phyloP scores from a whole-genome alignment of 2,113 vertebrate species.

The Ovibos moschatus region DNA sequence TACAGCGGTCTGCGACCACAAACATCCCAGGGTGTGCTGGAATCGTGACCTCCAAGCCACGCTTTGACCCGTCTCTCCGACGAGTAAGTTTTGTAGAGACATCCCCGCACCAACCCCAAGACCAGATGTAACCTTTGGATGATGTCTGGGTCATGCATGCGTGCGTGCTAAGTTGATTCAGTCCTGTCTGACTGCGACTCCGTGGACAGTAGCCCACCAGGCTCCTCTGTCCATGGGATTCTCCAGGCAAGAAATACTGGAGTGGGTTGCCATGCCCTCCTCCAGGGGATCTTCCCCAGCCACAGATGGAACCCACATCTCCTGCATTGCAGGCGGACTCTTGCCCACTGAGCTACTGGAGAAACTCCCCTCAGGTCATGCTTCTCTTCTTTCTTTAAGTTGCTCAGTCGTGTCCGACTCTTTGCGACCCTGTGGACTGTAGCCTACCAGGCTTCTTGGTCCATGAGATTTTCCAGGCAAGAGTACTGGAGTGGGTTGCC shows the following conservation, averaged over 20 bases:
- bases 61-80: background rate
- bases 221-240: background rate
- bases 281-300: background rate
- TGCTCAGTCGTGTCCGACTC: no score
- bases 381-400: no score
- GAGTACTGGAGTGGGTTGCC: no score
- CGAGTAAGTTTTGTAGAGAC: background rate
- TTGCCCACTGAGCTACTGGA: background rate
- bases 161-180: background rate
- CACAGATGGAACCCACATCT: background rate
- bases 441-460: no score
- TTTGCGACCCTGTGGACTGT: no score
- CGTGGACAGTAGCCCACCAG: accelerated
- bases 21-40: accelerated
- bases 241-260: background rate
- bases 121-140: accelerated
- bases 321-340: background rate
- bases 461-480: no score
- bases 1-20: background rate
- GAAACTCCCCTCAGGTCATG: background rate
- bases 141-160: accelerated
- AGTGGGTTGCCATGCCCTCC: background rate
- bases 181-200: background rate
- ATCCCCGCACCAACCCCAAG: background rate
- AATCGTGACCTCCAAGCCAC: background rate